phyloP scores from a whole-genome alignment of 2,113 vertebrate genomes.

The Siniperca knerii region DNA sequence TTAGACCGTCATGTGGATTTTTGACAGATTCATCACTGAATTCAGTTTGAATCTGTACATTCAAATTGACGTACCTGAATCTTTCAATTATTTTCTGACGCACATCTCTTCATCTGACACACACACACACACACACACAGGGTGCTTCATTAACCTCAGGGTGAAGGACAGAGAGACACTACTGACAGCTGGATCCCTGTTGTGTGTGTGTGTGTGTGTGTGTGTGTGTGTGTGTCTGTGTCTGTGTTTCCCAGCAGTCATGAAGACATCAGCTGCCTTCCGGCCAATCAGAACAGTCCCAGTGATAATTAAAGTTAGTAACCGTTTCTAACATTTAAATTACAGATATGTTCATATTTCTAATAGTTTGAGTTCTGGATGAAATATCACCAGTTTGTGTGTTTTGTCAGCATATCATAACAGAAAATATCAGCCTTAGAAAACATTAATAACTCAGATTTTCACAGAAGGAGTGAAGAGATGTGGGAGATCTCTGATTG shows the following conservation, averaged over 20 bases:
- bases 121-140: neutral
- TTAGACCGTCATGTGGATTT: neutral
- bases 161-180: conserved; percentile 35
- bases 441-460: neutral
- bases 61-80: neutral
- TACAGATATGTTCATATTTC: neutral
- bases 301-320: neutral
- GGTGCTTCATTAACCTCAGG: conserved; percentile 22
- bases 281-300: neutral
- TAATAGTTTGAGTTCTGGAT: neutral
- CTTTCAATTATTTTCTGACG: neutral
- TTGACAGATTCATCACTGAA: neutral
- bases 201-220: neutral
- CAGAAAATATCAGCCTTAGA: neutral
- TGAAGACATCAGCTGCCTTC: neutral
- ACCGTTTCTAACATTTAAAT: neutral
- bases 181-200: conserved; percentile 4
- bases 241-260: neutral
- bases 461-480: neutral
- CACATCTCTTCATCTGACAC: neutral
- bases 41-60: neutral
- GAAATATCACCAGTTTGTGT: neutral
- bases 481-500: neutral
- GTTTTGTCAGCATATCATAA: neutral
- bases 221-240: neutral